A percentile compares a stretch with the other conserved stretches of the same genome.
Conservation (phyloP, 1,140 invertebrate species). For the Cecropterus lyciades region DNA sequence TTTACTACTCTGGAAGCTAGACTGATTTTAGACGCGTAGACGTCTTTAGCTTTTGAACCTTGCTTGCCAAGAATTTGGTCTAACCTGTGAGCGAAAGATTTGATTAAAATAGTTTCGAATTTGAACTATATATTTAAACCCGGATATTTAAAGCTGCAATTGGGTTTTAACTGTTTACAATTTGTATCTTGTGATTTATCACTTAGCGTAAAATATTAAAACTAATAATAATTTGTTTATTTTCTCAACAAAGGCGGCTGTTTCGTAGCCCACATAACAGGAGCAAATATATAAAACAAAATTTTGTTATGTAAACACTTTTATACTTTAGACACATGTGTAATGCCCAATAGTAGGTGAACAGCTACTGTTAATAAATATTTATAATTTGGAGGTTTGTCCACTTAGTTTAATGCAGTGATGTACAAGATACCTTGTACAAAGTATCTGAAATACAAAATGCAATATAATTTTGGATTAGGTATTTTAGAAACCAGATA, state of each 20-base stretch:
- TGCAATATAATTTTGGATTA: no score
- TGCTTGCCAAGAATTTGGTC: slow-evolving; percentile 97
- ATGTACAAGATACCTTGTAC: no score
- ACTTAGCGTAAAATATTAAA: slow-evolving; percentile 40
- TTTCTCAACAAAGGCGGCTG: slow-evolving; percentile 15
- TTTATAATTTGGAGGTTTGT: no score
- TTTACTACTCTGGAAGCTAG: slow-evolving; percentile 97
- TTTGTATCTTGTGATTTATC: slow-evolving; percentile 6
- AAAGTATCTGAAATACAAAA: no score
- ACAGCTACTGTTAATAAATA: background rate
- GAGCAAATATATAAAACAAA: slow-evolving; percentile 13
- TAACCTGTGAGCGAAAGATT: slow-evolving; percentile 86
- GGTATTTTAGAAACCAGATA: no score
- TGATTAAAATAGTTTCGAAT: slow-evolving; percentile 5
- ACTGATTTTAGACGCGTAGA: slow-evolving; percentile 97
- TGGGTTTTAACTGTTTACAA: slow-evolving; percentile 10
- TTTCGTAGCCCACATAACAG: slow-evolving; percentile 15
- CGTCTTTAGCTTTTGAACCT: slow-evolving; percentile 96
- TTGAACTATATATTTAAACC: background rate
- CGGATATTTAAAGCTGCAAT: background rate
- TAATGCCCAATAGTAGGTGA: background rate
- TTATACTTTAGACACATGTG: slow-evolving; percentile 3
- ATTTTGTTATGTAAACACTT: slow-evolving; percentile 18
- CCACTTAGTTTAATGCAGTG: no score
- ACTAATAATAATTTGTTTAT: slow-evolving; percentile 47